phyloP scores from a whole-genome alignment of 2,888 invertebrate genomes.

The Acrocera orbiculus region DNA sequence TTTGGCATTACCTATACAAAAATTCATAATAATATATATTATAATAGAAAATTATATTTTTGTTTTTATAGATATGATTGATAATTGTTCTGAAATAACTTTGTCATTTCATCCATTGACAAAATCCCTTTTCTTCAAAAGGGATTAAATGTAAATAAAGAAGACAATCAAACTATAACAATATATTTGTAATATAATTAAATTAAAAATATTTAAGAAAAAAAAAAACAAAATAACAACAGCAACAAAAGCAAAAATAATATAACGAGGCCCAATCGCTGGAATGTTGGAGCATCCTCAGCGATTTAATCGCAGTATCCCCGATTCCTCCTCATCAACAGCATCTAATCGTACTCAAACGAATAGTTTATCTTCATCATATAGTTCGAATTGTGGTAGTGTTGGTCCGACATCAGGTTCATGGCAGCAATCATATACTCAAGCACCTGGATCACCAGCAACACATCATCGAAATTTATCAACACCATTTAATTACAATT shows the following conservation, averaged over 20 bases:
- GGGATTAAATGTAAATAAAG: conserved; percentile 4
- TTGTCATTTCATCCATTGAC: conserved; percentile 5
- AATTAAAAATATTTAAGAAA: background rate
- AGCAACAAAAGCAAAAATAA: conserved; percentile 1
- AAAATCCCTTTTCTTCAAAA: conserved; percentile 4
- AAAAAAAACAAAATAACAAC: background rate
- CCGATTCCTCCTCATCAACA: conserved; percentile 33
- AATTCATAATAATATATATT: background rate
- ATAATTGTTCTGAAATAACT: conserved; percentile 3
- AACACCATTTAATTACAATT: conserved; percentile 30
- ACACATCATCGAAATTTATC: conserved; percentile 29
- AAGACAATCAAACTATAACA: background rate
- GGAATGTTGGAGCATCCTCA: conserved; percentile 33
- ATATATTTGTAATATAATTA: background rate
- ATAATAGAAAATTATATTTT: conserved; percentile 1
- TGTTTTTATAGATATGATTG: conserved; percentile 4
- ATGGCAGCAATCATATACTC: conserved; percentile 17
- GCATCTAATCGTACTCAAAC: conserved; percentile 18
- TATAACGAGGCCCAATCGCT: conserved; percentile 11
- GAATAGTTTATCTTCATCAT: conserved; percentile 34
- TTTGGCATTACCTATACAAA: background rate
- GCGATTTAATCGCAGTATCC: conserved; percentile 56
- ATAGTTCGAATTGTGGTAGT: conserved; percentile 39
- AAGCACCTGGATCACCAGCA: conserved; percentile 11
- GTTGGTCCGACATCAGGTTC: conserved; percentile 26